Evolutionary conservation across 2,113 vertebrate species (phyloP).

Genomic region (Sigmodon hispidus): DNA sequence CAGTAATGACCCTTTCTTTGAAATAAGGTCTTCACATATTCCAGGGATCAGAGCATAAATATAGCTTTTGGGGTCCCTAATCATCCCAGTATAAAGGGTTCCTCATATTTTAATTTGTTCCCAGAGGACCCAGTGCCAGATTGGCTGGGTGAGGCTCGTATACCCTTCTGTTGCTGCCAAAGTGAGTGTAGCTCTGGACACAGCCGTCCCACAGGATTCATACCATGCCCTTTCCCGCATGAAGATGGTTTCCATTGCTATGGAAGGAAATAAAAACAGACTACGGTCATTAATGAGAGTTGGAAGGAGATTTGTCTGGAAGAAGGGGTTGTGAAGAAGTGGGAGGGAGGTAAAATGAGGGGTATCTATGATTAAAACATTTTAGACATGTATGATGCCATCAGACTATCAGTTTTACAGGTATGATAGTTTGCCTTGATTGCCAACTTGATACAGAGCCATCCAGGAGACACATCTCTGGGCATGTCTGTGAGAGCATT

Average conservation of each 20-base stretch:
- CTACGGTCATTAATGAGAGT: neutral
- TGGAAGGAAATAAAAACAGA: neutral
- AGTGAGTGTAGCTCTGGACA: neutral
- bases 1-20: neutral
- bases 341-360: neutral
- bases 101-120: neutral
- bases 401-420: neutral
- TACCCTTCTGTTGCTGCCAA: neutral
- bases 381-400: neutral
- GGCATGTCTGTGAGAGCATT: neutral
- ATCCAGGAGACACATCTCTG: too few relatives aligned
- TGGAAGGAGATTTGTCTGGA: neutral
- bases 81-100: neutral
- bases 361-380: neutral
- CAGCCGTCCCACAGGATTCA: neutral
- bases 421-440: neutral
- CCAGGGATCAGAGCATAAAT: neutral
- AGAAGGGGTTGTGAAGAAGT: neutral
- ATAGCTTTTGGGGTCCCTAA: rapidly evolving
- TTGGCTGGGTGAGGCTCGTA: neutral
- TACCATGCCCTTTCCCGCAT: neutral
- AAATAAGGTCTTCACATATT: neutral
- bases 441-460: neutral
- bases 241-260: neutral
- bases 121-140: neutral